phyloP scores from a whole-genome alignment of 2,797 vertebrate genomes.

The Rhabdophis nuchalis region DNA sequence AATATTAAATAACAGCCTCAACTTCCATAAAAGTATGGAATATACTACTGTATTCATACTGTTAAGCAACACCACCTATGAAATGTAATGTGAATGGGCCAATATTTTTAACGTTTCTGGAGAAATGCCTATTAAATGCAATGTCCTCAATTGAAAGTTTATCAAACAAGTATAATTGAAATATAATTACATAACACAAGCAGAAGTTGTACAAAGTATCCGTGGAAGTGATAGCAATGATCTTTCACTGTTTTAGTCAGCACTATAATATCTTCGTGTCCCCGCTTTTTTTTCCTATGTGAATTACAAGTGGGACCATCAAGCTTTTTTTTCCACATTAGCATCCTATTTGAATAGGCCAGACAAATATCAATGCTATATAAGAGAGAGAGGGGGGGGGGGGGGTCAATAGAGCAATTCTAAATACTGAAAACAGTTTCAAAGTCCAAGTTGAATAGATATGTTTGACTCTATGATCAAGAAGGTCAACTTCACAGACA shows the following conservation, averaged over 20 bases:
- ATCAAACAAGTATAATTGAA: conserved; percentile 20
- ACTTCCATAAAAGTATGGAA: not conserved
- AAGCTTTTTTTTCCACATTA: not conserved
- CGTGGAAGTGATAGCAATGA: not conserved
- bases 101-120: not conserved
- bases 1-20: not conserved
- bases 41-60: not conserved
- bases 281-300: not conserved
- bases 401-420: not conserved
- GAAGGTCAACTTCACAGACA: not conserved
- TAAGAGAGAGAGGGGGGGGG: not conserved
- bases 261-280: not conserved
- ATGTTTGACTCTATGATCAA: not conserved
- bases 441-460: not conserved
- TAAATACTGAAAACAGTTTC: not conserved
- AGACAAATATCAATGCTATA: not conserved
- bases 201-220: not conserved
- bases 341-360: not conserved
- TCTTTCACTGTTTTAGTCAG: not conserved
- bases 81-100: conserved; percentile 1
- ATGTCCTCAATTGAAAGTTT: conserved; percentile 9
- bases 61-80: conserved; percentile 49
- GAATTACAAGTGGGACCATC: not conserved
- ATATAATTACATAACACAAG: conserved; percentile 19
- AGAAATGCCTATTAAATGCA: conserved; percentile 51